A percentile compares a stretch with the other conserved stretches of the same genome.
phyloP scores from a whole-genome alignment of 2,888 invertebrate species.

The Oscheius sp. region DNA sequence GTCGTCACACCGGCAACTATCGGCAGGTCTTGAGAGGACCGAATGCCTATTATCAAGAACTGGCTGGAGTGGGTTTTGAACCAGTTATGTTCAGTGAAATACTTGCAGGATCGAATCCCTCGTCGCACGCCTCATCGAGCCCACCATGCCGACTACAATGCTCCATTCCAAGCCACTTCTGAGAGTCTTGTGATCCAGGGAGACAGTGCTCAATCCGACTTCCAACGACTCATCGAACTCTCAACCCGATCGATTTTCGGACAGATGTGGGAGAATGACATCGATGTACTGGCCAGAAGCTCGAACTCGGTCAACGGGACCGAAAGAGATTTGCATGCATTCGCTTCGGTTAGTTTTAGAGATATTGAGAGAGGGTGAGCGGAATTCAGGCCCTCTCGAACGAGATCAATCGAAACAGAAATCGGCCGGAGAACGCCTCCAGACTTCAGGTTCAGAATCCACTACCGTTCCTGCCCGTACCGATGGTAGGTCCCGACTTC shows the following conservation, averaged over 20 bases:
- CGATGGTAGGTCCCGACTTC: no score
- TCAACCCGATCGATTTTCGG: slow-evolving; percentile 14
- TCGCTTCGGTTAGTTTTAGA: not conserved
- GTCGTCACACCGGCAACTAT: slow-evolving; percentile 25
- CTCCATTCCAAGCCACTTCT: not conserved
- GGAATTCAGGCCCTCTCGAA: no score
- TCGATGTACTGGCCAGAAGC: slow-evolving; percentile 7
- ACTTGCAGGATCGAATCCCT: not conserved
- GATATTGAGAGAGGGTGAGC: no score
- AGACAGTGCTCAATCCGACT: not conserved
- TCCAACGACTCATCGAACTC: slow-evolving; percentile 20
- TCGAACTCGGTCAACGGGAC: not conserved
- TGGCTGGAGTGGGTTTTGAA: not conserved
- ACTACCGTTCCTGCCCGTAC: no score
- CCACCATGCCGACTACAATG: not conserved
- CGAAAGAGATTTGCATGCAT: not conserved
- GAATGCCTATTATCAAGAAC: slow-evolving; percentile 9
- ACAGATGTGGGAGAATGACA: slow-evolving; percentile 21
- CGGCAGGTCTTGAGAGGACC: not conserved
- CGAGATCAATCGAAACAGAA: no score
- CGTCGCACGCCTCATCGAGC: not conserved
- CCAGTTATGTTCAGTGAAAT: not conserved
- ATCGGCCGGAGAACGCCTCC: no score
- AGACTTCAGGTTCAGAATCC: no score
- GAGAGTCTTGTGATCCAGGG: slow-evolving; percentile 1